Conservation (phyloP, 2,888 invertebrate genomes). For the Mythimna lalbum region DNA sequence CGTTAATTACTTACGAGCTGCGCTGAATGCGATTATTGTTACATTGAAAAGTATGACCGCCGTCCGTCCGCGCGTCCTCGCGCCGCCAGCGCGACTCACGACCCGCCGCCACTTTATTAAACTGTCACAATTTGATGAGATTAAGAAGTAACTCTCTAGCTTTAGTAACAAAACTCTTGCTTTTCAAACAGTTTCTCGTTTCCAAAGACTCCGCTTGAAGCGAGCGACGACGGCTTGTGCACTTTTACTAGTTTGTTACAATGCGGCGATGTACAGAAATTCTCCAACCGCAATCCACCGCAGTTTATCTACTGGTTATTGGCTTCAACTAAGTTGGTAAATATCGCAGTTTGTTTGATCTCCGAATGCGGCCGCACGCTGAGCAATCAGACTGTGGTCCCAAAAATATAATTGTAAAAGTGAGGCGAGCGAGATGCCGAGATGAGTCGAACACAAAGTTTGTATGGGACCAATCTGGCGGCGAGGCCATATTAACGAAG, state of each 20-base stretch:
- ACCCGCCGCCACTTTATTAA: conserved; percentile 14
- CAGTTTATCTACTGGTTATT: too few relatives aligned
- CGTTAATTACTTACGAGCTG: conserved; percentile 18
- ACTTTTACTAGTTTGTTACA: conserved; percentile 16
- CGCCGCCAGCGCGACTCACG: neutral
- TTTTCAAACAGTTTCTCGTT: conserved; percentile 27
- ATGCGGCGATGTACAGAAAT: neutral
- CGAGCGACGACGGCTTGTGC: neutral
- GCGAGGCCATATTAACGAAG: conserved; percentile 52
- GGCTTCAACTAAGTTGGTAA: neutral
- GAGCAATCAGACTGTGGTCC: conserved; percentile 27
- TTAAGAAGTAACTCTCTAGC: conserved; percentile 14
- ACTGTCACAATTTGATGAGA: conserved; percentile 24
- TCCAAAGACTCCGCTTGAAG: conserved; percentile 6
- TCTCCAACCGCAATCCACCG: too few relatives aligned
- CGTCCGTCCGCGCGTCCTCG: neutral
- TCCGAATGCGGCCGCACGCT: neutral
- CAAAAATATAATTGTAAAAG: conserved; percentile 46
- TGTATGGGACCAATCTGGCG: conserved; percentile 57
- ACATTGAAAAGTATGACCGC: conserved; percentile 18
- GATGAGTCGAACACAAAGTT: conserved; percentile 58
- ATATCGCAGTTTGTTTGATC: conserved; percentile 11
- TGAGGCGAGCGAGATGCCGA: conserved; percentile 31
- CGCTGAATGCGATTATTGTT: conserved; percentile 14
- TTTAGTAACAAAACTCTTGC: conserved; percentile 18